Conservation (phyloP, 2,888 invertebrate species). For the Cinara cedri region DNA sequence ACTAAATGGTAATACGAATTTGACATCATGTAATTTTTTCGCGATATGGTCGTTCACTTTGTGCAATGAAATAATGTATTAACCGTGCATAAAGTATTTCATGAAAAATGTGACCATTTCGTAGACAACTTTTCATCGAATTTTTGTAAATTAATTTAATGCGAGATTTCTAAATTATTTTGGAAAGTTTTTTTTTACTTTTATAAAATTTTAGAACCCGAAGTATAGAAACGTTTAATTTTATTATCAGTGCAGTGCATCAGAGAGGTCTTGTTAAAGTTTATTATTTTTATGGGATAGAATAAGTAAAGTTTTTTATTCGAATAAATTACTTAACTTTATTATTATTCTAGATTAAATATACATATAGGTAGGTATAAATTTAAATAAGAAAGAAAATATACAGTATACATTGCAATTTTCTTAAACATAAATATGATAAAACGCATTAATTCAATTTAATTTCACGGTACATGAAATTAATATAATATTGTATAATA, state of each 20-base stretch:
- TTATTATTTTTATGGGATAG: background rate
- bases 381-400: constrained; percentile 9
- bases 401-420: background rate
- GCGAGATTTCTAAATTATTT: background rate
- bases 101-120: too few relatives aligned
- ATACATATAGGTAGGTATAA: background rate
- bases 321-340: background rate
- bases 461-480: background rate
- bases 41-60: too few relatives aligned
- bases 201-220: background rate
- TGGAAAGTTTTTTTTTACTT: background rate
- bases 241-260: background rate
- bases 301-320: background rate
- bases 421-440: background rate
- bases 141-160: too few relatives aligned
- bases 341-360: constrained; percentile 8
- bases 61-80: too few relatives aligned
- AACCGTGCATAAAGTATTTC: too few relatives aligned
- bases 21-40: too few relatives aligned
- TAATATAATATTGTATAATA: background rate
- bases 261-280: background rate
- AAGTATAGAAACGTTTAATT: constrained; percentile 1
- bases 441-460: background rate
- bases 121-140: too few relatives aligned
- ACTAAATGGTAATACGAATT: too few relatives aligned